phyloP scores from a whole-genome alignment of 2,113 vertebrate species.

The Pseudorasbora parva region DNA sequence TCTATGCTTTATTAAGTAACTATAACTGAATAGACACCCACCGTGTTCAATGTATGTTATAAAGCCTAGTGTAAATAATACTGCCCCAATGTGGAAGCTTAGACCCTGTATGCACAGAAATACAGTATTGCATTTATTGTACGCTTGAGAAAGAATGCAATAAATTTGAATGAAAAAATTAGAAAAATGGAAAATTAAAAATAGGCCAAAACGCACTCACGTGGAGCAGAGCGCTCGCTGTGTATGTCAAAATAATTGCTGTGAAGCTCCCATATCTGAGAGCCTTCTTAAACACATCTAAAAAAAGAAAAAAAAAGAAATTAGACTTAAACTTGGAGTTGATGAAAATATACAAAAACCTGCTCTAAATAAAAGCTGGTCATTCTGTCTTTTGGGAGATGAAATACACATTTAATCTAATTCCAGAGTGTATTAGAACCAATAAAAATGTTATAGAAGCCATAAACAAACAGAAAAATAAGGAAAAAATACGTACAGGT shows the following conservation, averaged over 20 bases:
- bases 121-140: background rate
- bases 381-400: background rate
- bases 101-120: constrained; percentile 77
- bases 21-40: constrained; percentile 62
- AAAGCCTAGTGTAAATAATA: constrained; percentile 86
- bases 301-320: background rate
- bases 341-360: background rate
- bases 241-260: constrained; percentile 87
- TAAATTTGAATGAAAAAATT: background rate
- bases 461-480: background rate
- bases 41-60: constrained; percentile 92
- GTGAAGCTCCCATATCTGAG: constrained; percentile 84
- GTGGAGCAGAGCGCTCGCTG: constrained; percentile 86
- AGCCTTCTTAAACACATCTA: constrained; percentile 89
- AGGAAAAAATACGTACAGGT: constrained; percentile 76
- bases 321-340: background rate
- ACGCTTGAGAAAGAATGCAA: background rate
- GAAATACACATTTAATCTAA: background rate
- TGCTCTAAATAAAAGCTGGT: background rate
- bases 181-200: background rate
- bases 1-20: background rate
- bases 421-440: background rate
- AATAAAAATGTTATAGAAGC: background rate
- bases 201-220: constrained; percentile 71
- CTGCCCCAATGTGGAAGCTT: constrained; percentile 88